phyloP scores from a whole-genome alignment of 1,140 invertebrate genomes.

The Alviniconcha marisindica region DNA sequence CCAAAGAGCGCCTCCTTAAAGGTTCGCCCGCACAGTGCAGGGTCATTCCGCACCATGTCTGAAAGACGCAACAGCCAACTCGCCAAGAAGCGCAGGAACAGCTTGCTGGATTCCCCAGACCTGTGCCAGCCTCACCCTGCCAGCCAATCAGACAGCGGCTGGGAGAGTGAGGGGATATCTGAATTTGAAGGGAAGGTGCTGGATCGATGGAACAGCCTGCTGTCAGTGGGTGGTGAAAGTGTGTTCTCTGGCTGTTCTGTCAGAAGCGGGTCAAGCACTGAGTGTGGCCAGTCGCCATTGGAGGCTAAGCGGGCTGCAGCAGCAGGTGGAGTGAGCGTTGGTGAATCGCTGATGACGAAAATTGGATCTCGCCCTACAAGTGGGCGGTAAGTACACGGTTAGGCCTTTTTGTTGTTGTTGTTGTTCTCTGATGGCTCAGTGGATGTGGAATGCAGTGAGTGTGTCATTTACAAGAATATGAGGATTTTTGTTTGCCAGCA shows the following conservation, averaged over 20 bases:
- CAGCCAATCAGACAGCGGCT: slow-evolving; percentile 22
- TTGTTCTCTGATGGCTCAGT: neutral
- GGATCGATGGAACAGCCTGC: slow-evolving; percentile 3
- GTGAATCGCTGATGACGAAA: neutral
- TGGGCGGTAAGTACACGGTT: neutral
- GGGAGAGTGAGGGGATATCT: neutral
- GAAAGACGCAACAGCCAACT: neutral
- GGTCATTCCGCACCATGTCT: neutral
- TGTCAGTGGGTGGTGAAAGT: neutral
- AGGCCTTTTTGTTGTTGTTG: neutral
- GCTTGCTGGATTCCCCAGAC: no score
- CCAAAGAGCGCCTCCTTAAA: neutral
- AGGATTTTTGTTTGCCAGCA: no score
- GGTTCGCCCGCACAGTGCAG: neutral
- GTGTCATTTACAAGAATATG: no score
- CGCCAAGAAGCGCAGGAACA: neutral
- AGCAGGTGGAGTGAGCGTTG: neutral
- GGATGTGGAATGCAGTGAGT: no score
- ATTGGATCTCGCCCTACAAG: neutral
- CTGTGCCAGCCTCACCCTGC: neutral
- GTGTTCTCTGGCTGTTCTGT: neutral
- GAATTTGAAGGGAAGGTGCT: slow-evolving; percentile 7
- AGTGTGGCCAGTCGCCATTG: neutral
- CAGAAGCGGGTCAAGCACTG: neutral
- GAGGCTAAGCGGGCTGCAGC: neutral